Percentiles rank a stretch among this genome's conserved stretches.
Conservation (phyloP, 2,888 invertebrate genomes). For the Hydroisotoma schaefferi region DNA sequence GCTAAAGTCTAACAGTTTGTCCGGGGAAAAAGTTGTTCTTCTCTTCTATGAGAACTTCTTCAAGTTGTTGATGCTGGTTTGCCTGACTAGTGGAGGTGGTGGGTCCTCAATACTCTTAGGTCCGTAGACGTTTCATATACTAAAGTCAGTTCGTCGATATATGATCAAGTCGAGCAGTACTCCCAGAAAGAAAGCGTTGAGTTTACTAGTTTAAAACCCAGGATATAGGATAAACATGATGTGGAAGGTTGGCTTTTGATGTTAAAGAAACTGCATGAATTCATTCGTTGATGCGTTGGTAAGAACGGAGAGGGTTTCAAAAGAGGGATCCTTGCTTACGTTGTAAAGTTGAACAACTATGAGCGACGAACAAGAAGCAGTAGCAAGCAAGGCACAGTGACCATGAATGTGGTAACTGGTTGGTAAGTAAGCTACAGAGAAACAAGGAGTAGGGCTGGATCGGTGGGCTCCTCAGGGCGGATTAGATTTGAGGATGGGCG, state of each 20-base stretch:
- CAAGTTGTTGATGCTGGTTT: constrained; percentile 11
- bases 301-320: no score
- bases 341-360: no score
- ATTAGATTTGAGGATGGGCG: constrained; percentile 41
- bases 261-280: no score
- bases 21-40: constrained; percentile 8
- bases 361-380: no score
- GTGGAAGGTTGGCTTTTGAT: constrained; percentile 14
- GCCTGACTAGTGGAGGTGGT: not conserved
- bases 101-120: no score
- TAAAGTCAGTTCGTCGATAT: no score
- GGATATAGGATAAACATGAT: constrained; percentile 4
- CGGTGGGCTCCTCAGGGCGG: constrained; percentile 40
- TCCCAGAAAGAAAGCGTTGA: no score
- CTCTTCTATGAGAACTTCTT: constrained; percentile 6
- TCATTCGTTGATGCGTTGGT: no score
- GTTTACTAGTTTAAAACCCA: constrained; percentile 5
- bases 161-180: no score
- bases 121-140: no score
- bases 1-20: constrained; percentile 8
- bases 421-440: not conserved
- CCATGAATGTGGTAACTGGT: constrained; percentile 14
- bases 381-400: not conserved
- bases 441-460: constrained; percentile 17
- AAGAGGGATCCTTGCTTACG: no score